Conservation (phyloP, 2,888 invertebrate genomes). For the Chrysodeixis includens region DNA sequence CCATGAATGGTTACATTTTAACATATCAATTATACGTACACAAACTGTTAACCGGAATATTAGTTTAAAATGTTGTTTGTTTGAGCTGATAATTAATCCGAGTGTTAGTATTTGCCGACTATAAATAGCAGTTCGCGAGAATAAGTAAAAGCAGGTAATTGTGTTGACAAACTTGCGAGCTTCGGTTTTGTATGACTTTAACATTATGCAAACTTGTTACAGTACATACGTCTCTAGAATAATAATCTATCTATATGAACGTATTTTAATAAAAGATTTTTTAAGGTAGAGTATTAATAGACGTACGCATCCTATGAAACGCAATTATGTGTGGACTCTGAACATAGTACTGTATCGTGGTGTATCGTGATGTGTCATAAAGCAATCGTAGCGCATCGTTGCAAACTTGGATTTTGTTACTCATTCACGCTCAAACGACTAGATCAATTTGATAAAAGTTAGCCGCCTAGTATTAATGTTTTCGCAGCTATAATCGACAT, state of each 20-base stretch:
- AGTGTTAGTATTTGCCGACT: conserved; percentile 24
- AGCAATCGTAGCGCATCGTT: too few species aligned
- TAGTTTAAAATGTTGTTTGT: conserved; percentile 14
- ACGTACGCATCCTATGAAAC: too few species aligned
- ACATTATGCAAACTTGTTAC: conserved; percentile 10
- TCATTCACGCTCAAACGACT: too few species aligned
- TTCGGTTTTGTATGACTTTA: conserved; percentile 12
- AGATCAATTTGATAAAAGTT: too few species aligned
- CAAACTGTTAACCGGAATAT: background rate
- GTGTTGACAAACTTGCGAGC: conserved; percentile 12
- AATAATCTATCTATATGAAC: conserved; percentile 2
- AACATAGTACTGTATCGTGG: too few species aligned
- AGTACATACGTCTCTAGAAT: background rate
- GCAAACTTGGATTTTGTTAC: too few species aligned
- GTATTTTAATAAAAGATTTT: too few species aligned
- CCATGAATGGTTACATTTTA: background rate
- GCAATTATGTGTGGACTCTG: too few species aligned
- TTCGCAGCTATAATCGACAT: too few species aligned
- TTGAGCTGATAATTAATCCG: conserved; percentile 24
- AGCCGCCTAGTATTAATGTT: too few species aligned
- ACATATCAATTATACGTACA: background rate
- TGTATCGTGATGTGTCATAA: too few species aligned
- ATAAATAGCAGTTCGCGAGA: conserved; percentile 13
- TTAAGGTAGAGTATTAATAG: too few species aligned
- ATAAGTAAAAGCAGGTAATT: conserved; percentile 21